phyloP scores from a whole-genome alignment of 1,140 invertebrate genomes.

The Brachionus calyciflorus region DNA sequence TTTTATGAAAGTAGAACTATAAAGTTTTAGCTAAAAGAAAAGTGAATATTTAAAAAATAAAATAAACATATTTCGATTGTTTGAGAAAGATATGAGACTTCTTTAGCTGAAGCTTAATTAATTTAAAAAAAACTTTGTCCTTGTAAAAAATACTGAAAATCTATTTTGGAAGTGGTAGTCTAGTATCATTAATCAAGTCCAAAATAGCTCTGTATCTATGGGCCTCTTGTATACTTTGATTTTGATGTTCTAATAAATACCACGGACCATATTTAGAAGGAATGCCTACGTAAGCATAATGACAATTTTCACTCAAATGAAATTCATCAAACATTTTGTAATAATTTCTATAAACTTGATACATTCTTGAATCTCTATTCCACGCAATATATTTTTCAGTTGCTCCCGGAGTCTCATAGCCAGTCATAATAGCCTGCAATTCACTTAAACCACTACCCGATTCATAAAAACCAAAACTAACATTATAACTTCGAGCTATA shows the following conservation, averaged over 20 bases:
- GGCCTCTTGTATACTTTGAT: not conserved
- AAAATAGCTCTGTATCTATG: constrained; percentile 32
- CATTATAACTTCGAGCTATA: not conserved
- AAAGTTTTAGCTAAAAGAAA: too few species aligned
- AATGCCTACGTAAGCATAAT: constrained; percentile 3
- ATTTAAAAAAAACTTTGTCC: too few species aligned
- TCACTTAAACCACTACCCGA: constrained; percentile 22
- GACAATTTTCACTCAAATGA: constrained; percentile 19
- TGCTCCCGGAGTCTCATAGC: constrained; percentile 6
- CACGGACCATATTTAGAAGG: constrained; percentile 22
- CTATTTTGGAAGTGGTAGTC: not conserved
- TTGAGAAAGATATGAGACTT: too few species aligned
- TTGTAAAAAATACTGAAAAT: too few species aligned
- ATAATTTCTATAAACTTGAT: constrained; percentile 20
- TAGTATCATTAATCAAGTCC: constrained; percentile 13
- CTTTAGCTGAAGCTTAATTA: too few species aligned
- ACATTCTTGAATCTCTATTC: constrained; percentile 32
- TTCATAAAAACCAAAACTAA: constrained; percentile 17
- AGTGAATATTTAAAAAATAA: too few species aligned
- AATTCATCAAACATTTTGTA: constrained; percentile 10
- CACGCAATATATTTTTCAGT: constrained; percentile 27
- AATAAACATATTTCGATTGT: too few species aligned
- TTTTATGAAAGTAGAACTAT: too few species aligned
- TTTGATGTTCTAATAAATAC: constrained; percentile 7
- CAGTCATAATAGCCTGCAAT: not conserved